Evolutionary conservation across 2,113 vertebrate species (phyloP).

Genomic region (Zootoca vivipara): DNA sequence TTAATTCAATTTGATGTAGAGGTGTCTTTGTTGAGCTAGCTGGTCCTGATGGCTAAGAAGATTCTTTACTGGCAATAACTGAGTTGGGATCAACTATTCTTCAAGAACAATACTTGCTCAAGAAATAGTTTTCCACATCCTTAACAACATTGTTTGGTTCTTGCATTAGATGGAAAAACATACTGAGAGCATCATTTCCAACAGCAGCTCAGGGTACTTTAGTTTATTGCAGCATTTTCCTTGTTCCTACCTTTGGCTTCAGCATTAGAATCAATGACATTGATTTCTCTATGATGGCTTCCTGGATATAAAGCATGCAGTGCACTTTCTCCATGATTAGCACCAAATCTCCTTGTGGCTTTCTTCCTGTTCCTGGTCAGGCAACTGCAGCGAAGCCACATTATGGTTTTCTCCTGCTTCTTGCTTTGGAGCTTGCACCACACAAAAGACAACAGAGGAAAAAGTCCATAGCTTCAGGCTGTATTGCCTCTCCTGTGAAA

Average conservation of each 20-base stretch:
- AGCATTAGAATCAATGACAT: not conserved
- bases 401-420: not conserved
- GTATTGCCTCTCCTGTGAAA: constrained; percentile 20
- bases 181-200: not conserved
- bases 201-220: not conserved
- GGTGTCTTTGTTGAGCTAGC: not conserved
- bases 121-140: not conserved
- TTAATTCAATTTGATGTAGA: not conserved
- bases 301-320: not conserved
- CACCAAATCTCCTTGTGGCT: constrained; percentile 23
- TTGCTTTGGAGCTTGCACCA: constrained; percentile 19
- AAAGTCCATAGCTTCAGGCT: constrained; percentile 35
- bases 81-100: not conserved
- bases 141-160: not conserved
- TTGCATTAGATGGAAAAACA: not conserved
- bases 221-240: not conserved
- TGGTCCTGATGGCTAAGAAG: not conserved
- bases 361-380: not conserved
- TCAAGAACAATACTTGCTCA: not conserved
- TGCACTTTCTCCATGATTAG: not conserved
- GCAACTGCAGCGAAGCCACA: not conserved
- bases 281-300: not conserved
- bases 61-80: not conserved
- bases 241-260: not conserved
- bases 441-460: constrained; percentile 26